A percentile compares a stretch with the other conserved stretches of the same genome.
Evolutionary conservation across 23 tunicate genomes (phyloP).

Genomic region (Styela clava): DNA sequence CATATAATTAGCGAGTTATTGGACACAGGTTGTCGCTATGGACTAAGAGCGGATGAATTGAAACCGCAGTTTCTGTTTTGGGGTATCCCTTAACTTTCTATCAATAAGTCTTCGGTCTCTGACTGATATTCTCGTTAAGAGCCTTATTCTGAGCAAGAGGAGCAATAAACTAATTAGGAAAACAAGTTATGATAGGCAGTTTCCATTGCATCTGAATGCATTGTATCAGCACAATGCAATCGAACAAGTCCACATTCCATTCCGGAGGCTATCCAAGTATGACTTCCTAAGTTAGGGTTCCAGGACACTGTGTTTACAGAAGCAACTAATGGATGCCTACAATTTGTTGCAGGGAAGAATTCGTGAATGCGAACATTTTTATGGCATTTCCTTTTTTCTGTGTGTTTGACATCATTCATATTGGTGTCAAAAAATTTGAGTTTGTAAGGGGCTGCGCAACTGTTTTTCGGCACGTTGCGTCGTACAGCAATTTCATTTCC

Average conservation of each 20-base stretch:
- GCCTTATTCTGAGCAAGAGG: too few relatives aligned
- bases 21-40: too few relatives aligned
- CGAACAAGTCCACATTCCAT: slow-evolving; percentile 72
- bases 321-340: slow-evolving; percentile 19
- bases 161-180: too few relatives aligned
- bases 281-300: slow-evolving; percentile 71
- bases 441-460: background rate
- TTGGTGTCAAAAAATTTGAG: background rate
- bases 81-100: too few relatives aligned
- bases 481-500: background rate
- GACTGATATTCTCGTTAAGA: too few relatives aligned
- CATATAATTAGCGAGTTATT: too few relatives aligned
- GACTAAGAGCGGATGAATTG: too few relatives aligned
- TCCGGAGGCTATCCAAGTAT: slow-evolving; percentile 72
- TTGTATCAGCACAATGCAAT: slow-evolving; percentile 47
- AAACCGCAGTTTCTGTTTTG: too few relatives aligned
- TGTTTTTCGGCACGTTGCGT: too few relatives aligned
- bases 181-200: too few relatives aligned
- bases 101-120: too few relatives aligned
- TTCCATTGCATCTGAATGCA: slow-evolving; percentile 44
- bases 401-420: background rate
- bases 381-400: background rate
- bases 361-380: slow-evolving; percentile 40
- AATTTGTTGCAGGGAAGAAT: slow-evolving; percentile 36
- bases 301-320: slow-evolving; percentile 60